phyloP scores from a whole-genome alignment of 2,888 invertebrate genomes.

The Zeuzera pyrina region DNA sequence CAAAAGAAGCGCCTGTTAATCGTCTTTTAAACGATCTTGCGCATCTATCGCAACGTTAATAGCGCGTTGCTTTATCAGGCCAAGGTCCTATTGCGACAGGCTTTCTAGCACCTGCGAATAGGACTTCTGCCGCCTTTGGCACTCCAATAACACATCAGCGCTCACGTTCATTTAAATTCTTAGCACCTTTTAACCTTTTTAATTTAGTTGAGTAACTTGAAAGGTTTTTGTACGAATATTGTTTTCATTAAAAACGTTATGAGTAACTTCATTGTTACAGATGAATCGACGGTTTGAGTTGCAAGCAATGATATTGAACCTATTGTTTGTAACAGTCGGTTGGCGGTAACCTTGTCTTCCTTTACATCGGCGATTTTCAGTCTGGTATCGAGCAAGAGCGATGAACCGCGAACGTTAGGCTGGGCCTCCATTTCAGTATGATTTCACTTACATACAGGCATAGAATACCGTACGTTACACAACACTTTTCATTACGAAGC shows the following conservation, averaged over 20 bases:
- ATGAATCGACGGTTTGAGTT: constrained; percentile 13
- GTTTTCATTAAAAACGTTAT: no score
- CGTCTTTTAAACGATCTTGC: constrained; percentile 68
- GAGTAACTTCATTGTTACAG: constrained; percentile 12
- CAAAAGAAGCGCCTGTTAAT: constrained; percentile 56
- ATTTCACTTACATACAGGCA: constrained; percentile 51
- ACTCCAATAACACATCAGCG: constrained; percentile 31
- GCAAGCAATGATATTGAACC: constrained; percentile 37
- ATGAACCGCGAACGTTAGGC: constrained; percentile 48
- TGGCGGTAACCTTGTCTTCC: constrained; percentile 53
- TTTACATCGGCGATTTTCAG: constrained; percentile 44
- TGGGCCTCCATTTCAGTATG: constrained; percentile 39
- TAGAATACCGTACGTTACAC: constrained; percentile 30
- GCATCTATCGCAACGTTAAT: constrained; percentile 54
- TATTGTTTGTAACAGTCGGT: constrained; percentile 45
- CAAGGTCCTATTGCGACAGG: constrained; percentile 61
- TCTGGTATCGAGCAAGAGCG: constrained; percentile 38
- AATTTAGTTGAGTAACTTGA: constrained; percentile 31
- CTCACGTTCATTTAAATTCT: constrained; percentile 50
- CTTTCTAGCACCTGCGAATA: constrained; percentile 62
- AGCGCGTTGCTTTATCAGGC: constrained; percentile 52
- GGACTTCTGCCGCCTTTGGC: constrained; percentile 38
- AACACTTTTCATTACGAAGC: constrained; percentile 39
- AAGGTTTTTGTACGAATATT: constrained; percentile 27
- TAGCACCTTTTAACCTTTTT: constrained; percentile 57